phyloP scores from a whole-genome alignment of 1,140 invertebrate genomes.

The Homalodisca vitripennis region DNA sequence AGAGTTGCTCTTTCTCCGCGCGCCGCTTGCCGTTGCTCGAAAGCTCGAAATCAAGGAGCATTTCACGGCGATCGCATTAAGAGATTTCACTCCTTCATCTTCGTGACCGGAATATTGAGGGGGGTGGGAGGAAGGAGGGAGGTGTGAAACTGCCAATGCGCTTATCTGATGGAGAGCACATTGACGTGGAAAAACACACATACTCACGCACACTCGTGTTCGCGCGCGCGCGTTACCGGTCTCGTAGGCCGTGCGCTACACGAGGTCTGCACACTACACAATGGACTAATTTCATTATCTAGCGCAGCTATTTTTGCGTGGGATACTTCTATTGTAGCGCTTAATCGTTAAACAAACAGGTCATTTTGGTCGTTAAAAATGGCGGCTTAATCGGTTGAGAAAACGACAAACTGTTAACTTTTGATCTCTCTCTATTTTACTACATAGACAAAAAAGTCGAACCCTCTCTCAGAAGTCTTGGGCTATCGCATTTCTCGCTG shows the following conservation, averaged over 20 bases:
- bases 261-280: not conserved
- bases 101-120: not conserved
- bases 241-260: not conserved
- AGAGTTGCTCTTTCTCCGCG: no score
- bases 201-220: no score
- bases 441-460: no score
- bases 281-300: not conserved
- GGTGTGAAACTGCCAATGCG: not conserved
- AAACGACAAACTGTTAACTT: no score
- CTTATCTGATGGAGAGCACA: not conserved
- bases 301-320: not conserved
- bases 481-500: no score
- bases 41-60: not conserved
- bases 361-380: no score
- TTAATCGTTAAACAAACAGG: not conserved
- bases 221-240: no score
- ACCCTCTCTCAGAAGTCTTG: no score
- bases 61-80: not conserved
- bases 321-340: not conserved
- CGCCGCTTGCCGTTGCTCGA: not conserved
- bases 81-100: not conserved
- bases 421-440: no score
- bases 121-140: not conserved
- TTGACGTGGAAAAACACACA: not conserved
- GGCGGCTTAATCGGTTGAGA: no score